These are phyloP conservation scores for Biston stratarius DNA, from an alignment of 2,888 invertebrate species.

Conservation along the genomic window DNA sequence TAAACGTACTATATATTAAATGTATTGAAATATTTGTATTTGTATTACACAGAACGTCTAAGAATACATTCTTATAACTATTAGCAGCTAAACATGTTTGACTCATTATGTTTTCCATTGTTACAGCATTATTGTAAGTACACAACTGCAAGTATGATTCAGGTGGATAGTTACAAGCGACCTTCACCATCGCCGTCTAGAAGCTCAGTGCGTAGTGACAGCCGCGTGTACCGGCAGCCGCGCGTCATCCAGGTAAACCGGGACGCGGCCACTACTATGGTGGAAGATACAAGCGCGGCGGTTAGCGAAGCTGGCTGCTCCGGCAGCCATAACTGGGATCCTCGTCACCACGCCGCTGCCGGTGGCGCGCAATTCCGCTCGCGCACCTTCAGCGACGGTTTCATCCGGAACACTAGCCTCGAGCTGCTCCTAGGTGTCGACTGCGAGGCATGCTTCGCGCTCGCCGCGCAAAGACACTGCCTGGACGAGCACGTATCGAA, in stretches of 20 bases:
- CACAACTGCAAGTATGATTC: conserved; percentile 67
- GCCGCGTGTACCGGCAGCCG: conserved; percentile 76
- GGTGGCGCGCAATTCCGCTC: conserved; percentile 77
- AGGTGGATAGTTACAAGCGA: conserved; percentile 77
- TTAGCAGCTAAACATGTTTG: neutral
- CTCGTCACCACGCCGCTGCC: conserved; percentile 65
- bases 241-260: conserved; percentile 83
- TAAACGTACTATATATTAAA: neutral
- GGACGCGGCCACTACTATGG: conserved; percentile 83
- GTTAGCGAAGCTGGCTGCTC: conserved; percentile 41
- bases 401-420: conserved; percentile 81
- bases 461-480: conserved; percentile 77
- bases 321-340: conserved; percentile 63
- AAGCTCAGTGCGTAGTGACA: conserved; percentile 79
- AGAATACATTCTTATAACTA: no score
- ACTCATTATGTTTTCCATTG: conserved; percentile 23
- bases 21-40: no score
- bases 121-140: conserved; percentile 35
- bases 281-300: conserved; percentile 58
- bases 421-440: conserved; percentile 83
- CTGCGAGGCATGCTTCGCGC: conserved; percentile 81
- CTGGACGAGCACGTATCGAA: conserved; percentile 74
- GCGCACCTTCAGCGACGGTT: conserved; percentile 83
- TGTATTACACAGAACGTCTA: neutral
- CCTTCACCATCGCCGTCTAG: conserved; percentile 83